Evolutionary conservation across 2,888 invertebrate genomes (phyloP).

Genomic region (Tetropium fuscum): DNA sequence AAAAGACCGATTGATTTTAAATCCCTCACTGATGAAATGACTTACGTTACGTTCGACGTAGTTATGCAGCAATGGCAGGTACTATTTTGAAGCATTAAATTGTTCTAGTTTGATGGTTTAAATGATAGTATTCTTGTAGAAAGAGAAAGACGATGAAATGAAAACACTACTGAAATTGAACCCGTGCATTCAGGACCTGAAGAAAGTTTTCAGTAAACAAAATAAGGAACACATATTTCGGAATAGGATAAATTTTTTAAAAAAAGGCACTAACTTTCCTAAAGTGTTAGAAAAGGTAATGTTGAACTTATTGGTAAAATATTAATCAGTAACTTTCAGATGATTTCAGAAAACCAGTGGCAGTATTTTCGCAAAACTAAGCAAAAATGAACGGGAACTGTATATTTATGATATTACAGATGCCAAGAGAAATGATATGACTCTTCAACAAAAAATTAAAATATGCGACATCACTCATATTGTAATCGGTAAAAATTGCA

Average conservation of each 20-base stretch:
- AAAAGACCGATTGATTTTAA: constrained; percentile 57
- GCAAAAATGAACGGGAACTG: constrained; percentile 49
- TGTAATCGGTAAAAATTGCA: constrained; percentile 59
- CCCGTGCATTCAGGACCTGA: constrained; percentile 56
- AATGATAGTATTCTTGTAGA: constrained; percentile 44
- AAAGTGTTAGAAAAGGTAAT: constrained; percentile 58
- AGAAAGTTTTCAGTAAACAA: constrained; percentile 44
- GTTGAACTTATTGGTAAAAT: too few relatives aligned
- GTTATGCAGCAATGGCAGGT: constrained; percentile 60
- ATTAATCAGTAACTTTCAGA: not conserved
- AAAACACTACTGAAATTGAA: constrained; percentile 49
- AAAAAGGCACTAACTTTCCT: constrained; percentile 56
- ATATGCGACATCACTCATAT: constrained; percentile 57
- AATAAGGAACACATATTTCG: constrained; percentile 53
- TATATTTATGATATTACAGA: constrained; percentile 44
- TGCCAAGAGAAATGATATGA: constrained; percentile 32
- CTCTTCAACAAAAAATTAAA: constrained; percentile 40
- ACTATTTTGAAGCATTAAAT: constrained; percentile 2
- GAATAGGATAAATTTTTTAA: constrained; percentile 55
- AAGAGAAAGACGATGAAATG: constrained; percentile 56
- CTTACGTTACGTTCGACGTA: constrained; percentile 53
- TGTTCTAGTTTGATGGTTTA: too few relatives aligned
- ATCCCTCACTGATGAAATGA: constrained; percentile 54
- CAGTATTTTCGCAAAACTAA: constrained; percentile 48
- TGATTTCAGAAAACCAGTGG: constrained; percentile 50